Conservation (phyloP, 2,113 vertebrate genomes). For the Sphyrna mokarran region DNA sequence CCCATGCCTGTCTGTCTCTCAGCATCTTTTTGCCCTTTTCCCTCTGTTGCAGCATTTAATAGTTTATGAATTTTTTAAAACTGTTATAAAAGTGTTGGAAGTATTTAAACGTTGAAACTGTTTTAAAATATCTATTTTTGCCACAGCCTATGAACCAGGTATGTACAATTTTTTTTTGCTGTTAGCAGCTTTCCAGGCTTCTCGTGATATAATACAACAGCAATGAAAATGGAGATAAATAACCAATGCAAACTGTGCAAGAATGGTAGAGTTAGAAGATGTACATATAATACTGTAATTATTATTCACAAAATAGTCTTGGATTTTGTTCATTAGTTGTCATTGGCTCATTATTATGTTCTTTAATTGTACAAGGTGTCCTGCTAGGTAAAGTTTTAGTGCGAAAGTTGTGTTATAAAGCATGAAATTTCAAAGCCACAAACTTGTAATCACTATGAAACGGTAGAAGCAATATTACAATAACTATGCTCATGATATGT, state of each 20-base stretch:
- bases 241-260: not conserved
- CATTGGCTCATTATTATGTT: not conserved
- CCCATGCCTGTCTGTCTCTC: too few relatives aligned
- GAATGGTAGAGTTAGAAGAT: not conserved
- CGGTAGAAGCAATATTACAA: not conserved
- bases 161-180: too few relatives aligned
- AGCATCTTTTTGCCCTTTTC: too few relatives aligned
- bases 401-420: not conserved
- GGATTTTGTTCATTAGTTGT: not conserved
- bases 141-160: too few relatives aligned
- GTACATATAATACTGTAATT: not conserved
- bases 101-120: too few relatives aligned
- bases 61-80: too few relatives aligned
- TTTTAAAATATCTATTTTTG: too few relatives aligned
- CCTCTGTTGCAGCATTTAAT: too few relatives aligned
- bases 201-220: too few relatives aligned
- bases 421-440: not conserved
- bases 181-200: not conserved
- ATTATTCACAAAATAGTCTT: not conserved
- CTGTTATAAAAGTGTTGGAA: too few relatives aligned
- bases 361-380: not conserved
- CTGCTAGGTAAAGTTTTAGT: not conserved
- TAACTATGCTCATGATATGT: not conserved
- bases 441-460: not conserved
- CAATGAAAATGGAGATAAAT: not conserved